phyloP scores from a whole-genome alignment of 2,113 vertebrate genomes.

The Indri indri region DNA sequence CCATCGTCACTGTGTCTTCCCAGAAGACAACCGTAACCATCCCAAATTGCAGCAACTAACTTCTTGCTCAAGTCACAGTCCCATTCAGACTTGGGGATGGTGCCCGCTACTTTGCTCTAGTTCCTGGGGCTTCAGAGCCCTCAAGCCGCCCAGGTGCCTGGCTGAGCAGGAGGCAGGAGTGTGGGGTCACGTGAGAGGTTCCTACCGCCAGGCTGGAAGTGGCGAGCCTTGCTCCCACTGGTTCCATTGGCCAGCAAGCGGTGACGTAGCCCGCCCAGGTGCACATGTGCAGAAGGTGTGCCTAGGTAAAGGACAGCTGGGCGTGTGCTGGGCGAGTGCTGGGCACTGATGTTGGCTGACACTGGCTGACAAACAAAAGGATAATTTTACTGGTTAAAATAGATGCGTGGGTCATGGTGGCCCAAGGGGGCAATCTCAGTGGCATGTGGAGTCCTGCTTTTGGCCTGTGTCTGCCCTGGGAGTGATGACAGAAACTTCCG shows the following conservation, averaged over 20 bases:
- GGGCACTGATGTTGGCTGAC: not conserved
- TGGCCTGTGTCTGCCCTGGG: not conserved
- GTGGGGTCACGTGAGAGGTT: not conserved
- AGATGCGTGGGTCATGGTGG: rapidly evolving
- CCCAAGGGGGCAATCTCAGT: not conserved
- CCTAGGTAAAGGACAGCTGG: not conserved
- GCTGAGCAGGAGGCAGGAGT: not conserved
- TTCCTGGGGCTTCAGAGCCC: not conserved
- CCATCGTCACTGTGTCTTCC: not conserved
- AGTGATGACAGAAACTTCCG: not conserved
- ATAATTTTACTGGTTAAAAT: not conserved
- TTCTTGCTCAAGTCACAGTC: not conserved
- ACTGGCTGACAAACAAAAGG: not conserved
- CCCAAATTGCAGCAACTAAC: not conserved
- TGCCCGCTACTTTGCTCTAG: not conserved
- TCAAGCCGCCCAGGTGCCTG: rapidly evolving
- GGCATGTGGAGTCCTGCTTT: not conserved
- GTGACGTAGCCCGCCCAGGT: not conserved
- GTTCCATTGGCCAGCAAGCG: not conserved
- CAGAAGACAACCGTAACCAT: not conserved
- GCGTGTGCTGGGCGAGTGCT: not conserved
- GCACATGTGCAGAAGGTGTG: not conserved
- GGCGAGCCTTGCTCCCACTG: rapidly evolving
- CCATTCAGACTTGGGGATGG: not conserved
- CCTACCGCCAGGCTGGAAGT: not conserved